phyloP scores from a whole-genome alignment of 2,113 vertebrate species.

The Notothenia rossii region DNA sequence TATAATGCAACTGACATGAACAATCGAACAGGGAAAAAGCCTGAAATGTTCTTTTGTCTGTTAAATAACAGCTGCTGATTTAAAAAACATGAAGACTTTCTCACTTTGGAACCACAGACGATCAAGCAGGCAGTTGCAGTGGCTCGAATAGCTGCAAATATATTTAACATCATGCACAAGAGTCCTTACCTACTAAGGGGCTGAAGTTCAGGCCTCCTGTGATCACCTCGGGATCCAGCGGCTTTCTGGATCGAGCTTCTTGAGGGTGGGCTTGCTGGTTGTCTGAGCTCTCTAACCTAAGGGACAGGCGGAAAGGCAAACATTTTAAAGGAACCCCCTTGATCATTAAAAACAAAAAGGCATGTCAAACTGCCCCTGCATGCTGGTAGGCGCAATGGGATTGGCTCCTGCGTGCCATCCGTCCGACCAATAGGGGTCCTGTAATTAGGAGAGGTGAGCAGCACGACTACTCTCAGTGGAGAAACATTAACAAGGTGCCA shows the following conservation, averaged over 20 bases:
- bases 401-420: slow-evolving; percentile 75
- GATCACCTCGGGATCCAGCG: slow-evolving; percentile 39
- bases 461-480: slow-evolving; percentile 40
- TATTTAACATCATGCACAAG: neutral
- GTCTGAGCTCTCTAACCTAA: slow-evolving; percentile 46
- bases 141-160: neutral
- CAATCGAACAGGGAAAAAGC: slow-evolving; percentile 31
- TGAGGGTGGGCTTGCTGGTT: slow-evolving; percentile 31
- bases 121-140: neutral
- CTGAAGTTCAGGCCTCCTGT: slow-evolving; percentile 61
- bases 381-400: slow-evolving; percentile 74
- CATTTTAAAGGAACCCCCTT: slow-evolving; percentile 82
- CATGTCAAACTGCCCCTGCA: slow-evolving; percentile 62
- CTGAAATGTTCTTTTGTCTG: slow-evolving; percentile 20
- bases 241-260: slow-evolving; percentile 47
- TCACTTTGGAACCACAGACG: neutral
- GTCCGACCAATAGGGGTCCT: slow-evolving; percentile 75
- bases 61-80: slow-evolving; percentile 24
- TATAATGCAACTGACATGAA: slow-evolving; percentile 24
- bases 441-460: slow-evolving; percentile 73
- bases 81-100: neutral
- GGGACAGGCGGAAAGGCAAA: slow-evolving; percentile 43
- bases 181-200: slow-evolving; percentile 75
- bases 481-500: slow-evolving; percentile 64
- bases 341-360: slow-evolving; percentile 85